A percentile compares a stretch with the other conserved stretches of the same genome.
Conservation (phyloP, 2,113 vertebrate genomes). For the Grus americana region DNA sequence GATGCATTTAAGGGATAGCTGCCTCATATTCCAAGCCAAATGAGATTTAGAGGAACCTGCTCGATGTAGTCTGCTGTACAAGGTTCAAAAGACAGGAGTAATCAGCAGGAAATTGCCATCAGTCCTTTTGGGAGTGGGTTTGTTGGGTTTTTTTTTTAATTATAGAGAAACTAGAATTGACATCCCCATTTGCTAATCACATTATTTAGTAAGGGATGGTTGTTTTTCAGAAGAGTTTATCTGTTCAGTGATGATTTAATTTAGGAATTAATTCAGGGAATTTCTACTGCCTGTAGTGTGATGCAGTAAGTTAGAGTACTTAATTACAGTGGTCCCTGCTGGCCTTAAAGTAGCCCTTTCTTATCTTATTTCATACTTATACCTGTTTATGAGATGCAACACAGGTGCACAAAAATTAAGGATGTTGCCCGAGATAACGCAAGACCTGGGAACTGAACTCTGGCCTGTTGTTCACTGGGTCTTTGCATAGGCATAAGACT, state of each 20-base stretch:
- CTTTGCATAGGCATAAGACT: neutral
- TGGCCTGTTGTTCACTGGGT: neutral
- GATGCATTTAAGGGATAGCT: neutral
- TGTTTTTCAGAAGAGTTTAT: slow-evolving; percentile 13
- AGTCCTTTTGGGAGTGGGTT: neutral
- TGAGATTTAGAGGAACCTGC: neutral
- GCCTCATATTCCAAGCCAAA: neutral
- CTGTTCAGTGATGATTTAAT: slow-evolving; percentile 10
- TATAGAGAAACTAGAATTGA: neutral
- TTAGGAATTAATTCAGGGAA: neutral
- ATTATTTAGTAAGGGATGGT: neutral
- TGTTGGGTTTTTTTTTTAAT: neutral
- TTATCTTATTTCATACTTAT: neutral
- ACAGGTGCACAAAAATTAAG: neutral
- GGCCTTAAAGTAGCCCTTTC: neutral
- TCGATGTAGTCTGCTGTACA: neutral
- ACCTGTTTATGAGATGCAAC: neutral
- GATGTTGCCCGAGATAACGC: neutral
- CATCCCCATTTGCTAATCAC: neutral
- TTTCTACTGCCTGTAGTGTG: neutral
- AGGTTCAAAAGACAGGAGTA: neutral
- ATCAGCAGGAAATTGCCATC: neutral
- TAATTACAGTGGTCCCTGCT: neutral
- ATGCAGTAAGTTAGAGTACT: neutral
- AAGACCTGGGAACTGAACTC: neutral